Evolutionary conservation across 2,113 vertebrate genomes (phyloP).

Genomic region (Emydocephalus ijimae): DNA sequence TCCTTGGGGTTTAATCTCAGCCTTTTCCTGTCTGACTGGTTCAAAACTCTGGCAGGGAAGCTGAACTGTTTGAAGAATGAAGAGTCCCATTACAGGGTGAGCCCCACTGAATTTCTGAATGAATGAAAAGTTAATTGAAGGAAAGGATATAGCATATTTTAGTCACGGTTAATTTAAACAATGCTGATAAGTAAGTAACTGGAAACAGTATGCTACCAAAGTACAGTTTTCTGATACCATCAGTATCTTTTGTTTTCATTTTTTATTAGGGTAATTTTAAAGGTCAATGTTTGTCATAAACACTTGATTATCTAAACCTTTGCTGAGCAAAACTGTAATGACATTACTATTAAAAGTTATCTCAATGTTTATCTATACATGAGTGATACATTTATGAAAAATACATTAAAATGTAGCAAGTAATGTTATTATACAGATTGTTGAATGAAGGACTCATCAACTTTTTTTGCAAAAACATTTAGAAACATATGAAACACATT

Average conservation of each 20-base stretch:
- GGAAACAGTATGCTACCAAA: conserved; percentile 59
- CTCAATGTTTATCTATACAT: conserved; percentile 10
- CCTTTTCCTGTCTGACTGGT: conserved; percentile 62
- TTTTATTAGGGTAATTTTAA: conserved; percentile 51
- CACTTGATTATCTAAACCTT: conserved; percentile 61
- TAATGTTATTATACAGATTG: conserved; percentile 6
- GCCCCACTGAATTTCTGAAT: conserved; percentile 74
- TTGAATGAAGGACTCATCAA: conserved; percentile 6
- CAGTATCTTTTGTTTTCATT: conserved; percentile 59
- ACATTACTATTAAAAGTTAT: conserved; percentile 16
- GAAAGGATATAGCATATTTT: conserved; percentile 66
- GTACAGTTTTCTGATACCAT: conserved; percentile 53
- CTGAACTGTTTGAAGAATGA: conserved; percentile 67
- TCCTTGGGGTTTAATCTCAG: conserved; percentile 60
- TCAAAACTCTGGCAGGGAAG: conserved; percentile 67
- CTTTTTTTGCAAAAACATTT: neutral
- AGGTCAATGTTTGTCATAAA: conserved; percentile 49
- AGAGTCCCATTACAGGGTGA: conserved; percentile 70
- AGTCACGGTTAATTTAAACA: conserved; percentile 64
- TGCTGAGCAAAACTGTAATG: conserved; percentile 56
- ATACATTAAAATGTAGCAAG: conserved; percentile 1
- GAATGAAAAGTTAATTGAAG: conserved; percentile 73
- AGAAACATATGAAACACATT: neutral
- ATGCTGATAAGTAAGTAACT: conserved; percentile 60
- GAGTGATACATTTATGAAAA: conserved; percentile 17